Evolutionary conservation across 2,888 invertebrate species (phyloP), one percentile per base, ranked within the genome.

Genomic region (Chymomyza caudatula): DNA sequence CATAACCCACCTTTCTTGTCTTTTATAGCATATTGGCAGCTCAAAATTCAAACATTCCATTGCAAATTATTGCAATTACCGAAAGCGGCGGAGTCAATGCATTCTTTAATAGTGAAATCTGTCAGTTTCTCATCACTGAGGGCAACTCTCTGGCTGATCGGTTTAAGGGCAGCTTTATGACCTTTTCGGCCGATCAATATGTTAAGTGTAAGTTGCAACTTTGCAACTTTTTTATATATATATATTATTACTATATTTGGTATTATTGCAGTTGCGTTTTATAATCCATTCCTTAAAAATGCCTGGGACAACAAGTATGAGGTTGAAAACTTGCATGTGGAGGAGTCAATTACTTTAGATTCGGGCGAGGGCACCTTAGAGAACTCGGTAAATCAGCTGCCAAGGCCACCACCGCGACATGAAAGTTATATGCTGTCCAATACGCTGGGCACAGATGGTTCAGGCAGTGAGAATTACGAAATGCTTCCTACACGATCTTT

Each of bases 251-350:
- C 22, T 13, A 4, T 11, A 47, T 54, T 59, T n/a, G n/a, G n/a
- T n/a, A 25, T 59, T 3, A 69, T 91, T 91, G 0, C 91, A 97
- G 96, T 97, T 87, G 96, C 97, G 29, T 97, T 97, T 90, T 98
- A 97, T 90, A 96, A 96, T 54, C 97, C 97, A 54, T 98, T 98
- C 92, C 96, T 98, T 92, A 97, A 97, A 89, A 97, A 97, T 90
- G 97, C 97, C 20, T 98, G 97, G 97, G 97, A 97, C 89, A 96
- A 96, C 83, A 97, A 97, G 85, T 96, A 96, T 25, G 97, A 97
- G 91, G 97, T 98, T 61, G 98, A 98, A 89, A 96, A 96, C 87
- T 95, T 97, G 17, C 95, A 97, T 74, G 94, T 97, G 93, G 96
- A 96, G 88, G 96, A 96, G 92, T 90, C 91, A 80, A 89, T 90